A percentile compares a stretch with the other conserved stretches of the same genome.
Evolutionary conservation across 2,113 vertebrate genomes (phyloP).

Genomic region (Chunga burmeisteri): DNA sequence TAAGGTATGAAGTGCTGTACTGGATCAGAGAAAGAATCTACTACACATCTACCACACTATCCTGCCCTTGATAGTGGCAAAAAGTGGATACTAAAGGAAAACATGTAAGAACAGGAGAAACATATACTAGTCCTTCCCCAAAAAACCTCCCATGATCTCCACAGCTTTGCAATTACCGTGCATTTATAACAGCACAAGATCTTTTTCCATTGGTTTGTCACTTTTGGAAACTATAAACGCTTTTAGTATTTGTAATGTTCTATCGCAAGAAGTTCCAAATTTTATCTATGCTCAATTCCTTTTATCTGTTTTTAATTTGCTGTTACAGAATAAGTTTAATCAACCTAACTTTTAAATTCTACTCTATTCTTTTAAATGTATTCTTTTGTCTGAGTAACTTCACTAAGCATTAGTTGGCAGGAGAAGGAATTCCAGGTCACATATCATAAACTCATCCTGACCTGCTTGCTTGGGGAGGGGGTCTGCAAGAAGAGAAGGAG

Average conservation of each 20-base stretch:
- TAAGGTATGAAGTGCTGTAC: neutral
- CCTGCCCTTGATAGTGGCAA: neutral
- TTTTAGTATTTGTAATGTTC: neutral
- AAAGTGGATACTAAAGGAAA: neutral
- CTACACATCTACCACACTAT: neutral
- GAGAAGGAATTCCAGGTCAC: too few species aligned
- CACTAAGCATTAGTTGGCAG: too few species aligned
- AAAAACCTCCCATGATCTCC: neutral
- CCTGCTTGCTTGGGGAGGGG: too few species aligned
- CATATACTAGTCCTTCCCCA: neutral
- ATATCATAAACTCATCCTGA: too few species aligned
- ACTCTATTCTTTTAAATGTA: too few species aligned
- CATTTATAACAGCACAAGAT: neutral
- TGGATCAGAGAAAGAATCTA: neutral
- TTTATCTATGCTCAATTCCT: neutral
- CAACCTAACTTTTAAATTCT: too few species aligned
- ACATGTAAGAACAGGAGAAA: neutral
- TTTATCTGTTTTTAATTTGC: neutral
- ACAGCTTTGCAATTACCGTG: neutral
- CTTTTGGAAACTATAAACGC: neutral
- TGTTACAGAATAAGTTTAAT: too few species aligned
- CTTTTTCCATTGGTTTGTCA: neutral
- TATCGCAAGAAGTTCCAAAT: neutral
- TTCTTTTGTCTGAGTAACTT: too few species aligned
- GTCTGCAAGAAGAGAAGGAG: too few species aligned